Base-by-base conservation (phyloP, 2,888 invertebrate species). In the Tenthredo notha region DNA sequence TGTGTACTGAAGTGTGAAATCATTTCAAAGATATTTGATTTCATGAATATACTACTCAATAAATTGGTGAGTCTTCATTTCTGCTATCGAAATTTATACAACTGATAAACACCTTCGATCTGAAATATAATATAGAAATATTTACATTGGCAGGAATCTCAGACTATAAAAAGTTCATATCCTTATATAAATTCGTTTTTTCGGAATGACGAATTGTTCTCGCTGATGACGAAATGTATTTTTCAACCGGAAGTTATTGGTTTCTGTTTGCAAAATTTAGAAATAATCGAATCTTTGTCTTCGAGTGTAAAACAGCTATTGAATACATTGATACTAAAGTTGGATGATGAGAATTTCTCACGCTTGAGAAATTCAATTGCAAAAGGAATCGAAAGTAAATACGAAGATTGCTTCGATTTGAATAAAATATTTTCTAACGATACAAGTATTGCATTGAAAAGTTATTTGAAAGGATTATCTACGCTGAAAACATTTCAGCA, bases 261-360 rank as follows among this genome's bases (percentile, higher is more conserved):
- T 37, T 95, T 95, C 88, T 94, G 94, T 88, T 90, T 94, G 86
- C 94, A 93, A 84, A 94, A 94, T 88, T 89, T 94, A 25, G 93
- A 94, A 87, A 90, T 94, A 5, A 92, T 92, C 82, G 92, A 92
- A 84, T 91, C 93, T 84, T 91, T 95, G 12, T 94, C 94, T 2
- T 84, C 88, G 12, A 85, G 90, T 2, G 86, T 94, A 2, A 87
- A 90, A 75, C 89, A 86, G 10, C 87, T 94, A 18, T 85, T 92
- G 7, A 84, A 84, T 0, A 74, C 84, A 6, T 86, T 91, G 29
- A 84, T 47, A 58, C 80, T 21, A 0, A 88, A 84, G 25, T 33
- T 84, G 21, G 65, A 84, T 47, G 12, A 80, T 6, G 25, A 40
- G 18, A 25, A 88, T 25, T 61, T 87, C 1, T 3, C 84, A 5